These are phyloP conservation scores for Drosophila fulvimacula DNA, from an alignment of 2,888 invertebrate species.

Conservation along the genomic window DNA sequence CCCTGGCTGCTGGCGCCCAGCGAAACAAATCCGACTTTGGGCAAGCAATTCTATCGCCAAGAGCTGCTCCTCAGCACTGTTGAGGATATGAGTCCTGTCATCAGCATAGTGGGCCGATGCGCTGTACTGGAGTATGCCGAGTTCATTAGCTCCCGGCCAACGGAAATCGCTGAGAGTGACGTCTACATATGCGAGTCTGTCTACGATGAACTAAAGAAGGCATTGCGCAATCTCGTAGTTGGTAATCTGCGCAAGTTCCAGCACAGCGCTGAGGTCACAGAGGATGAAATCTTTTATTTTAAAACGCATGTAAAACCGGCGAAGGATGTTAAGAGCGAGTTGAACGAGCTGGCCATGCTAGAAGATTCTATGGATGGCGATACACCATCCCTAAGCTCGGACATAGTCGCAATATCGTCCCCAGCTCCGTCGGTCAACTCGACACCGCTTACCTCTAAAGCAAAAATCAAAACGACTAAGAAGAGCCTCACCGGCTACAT, in stretches of 20 bases:
- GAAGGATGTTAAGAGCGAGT: slow-evolving; percentile 78
- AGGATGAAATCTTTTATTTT: slow-evolving; percentile 96
- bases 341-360: slow-evolving; percentile 85
- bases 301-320: slow-evolving; percentile 88
- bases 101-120: slow-evolving; percentile 96
- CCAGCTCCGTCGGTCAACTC: slow-evolving; percentile 85
- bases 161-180: slow-evolving; percentile 96
- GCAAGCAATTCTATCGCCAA: slow-evolving; percentile 94
- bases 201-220: slow-evolving; percentile 94
- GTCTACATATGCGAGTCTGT: slow-evolving; percentile 96
- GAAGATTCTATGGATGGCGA: slow-evolving; percentile 93
- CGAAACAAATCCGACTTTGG: slow-evolving; percentile 93
- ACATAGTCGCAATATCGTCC: slow-evolving; percentile 88
- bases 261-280: slow-evolving; percentile 93
- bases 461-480: slow-evolving; percentile 89
- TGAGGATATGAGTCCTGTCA: slow-evolving; percentile 95
- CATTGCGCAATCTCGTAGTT: slow-evolving; percentile 88
- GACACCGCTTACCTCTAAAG: slow-evolving; percentile 83
- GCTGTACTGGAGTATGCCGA: slow-evolving; percentile 95
- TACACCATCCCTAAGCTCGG: slow-evolving; percentile 92
- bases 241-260: slow-evolving; percentile 91
- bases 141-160: slow-evolving; percentile 95
- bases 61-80: slow-evolving; percentile 96
- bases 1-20: slow-evolving; percentile 96
- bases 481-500: slow-evolving; percentile 98